Conservation (phyloP, 2,888 invertebrate genomes). For the Drosophila mimica region DNA sequence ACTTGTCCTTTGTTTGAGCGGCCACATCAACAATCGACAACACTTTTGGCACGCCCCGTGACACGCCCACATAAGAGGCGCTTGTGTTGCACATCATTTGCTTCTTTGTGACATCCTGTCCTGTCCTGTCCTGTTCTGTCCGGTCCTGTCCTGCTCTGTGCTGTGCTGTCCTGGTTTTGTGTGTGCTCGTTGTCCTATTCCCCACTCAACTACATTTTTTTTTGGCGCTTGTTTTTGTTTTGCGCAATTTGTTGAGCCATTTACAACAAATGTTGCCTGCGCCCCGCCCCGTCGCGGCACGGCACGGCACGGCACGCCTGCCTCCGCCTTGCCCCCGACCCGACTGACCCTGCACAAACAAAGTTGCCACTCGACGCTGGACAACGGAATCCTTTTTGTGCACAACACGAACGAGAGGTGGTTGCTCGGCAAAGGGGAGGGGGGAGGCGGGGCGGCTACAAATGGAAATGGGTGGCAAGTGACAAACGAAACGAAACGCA, state of each 20-base stretch:
- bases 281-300: slow-evolving; percentile 9
- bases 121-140: neutral
- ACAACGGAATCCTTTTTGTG: slow-evolving; percentile 69
- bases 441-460: neutral
- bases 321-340: neutral
- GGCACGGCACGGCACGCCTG: neutral
- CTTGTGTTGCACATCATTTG: slow-evolving; percentile 65
- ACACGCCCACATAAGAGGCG: slow-evolving; percentile 54
- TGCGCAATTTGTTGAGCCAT: slow-evolving; percentile 67
- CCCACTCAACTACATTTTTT: slow-evolving; percentile 15
- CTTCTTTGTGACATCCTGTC: slow-evolving; percentile 24
- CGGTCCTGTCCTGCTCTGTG: slow-evolving; percentile 3
- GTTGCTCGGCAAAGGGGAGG: neutral
- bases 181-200: slow-evolving; percentile 3
- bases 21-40: slow-evolving; percentile 43
- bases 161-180: slow-evolving; percentile 10
- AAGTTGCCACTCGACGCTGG: slow-evolving; percentile 51
- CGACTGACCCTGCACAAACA: slow-evolving; percentile 16
- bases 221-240: slow-evolving; percentile 52
- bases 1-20: slow-evolving; percentile 29
- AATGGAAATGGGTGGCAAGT: slow-evolving; percentile 51
- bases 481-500: slow-evolving; percentile 47
- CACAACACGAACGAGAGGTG: slow-evolving; percentile 34
- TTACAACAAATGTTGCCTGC: slow-evolving; percentile 65
- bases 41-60: slow-evolving; percentile 41